phyloP scores from a whole-genome alignment of 2,888 invertebrate species.

The Scaptomyza cyrtandrae region DNA sequence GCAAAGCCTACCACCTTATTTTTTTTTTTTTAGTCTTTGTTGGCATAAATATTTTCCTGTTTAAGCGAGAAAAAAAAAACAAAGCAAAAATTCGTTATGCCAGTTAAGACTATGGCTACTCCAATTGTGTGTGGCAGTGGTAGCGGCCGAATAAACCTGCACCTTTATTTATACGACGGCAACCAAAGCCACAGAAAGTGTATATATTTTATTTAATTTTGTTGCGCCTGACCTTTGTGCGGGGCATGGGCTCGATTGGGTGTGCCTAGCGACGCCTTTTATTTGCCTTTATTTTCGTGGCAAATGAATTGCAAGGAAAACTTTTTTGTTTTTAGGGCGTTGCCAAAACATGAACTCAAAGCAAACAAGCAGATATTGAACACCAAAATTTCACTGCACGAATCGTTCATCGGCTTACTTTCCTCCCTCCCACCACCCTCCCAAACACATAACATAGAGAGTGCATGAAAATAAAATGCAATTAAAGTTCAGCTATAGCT shows the following conservation, averaged over 20 bases:
- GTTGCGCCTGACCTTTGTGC: constrained; percentile 65
- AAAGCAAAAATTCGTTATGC: constrained; percentile 42
- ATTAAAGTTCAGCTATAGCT: constrained; percentile 29
- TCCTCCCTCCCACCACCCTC: neutral
- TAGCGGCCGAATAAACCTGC: constrained; percentile 47
- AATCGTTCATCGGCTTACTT: constrained; percentile 29
- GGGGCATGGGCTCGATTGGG: constrained; percentile 59
- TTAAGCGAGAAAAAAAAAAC: constrained; percentile 1
- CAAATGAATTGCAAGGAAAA: constrained; percentile 45
- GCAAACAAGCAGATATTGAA: constrained; percentile 16
- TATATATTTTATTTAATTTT: constrained; percentile 47
- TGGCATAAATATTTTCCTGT: constrained; percentile 41
- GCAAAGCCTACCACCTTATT: constrained; percentile 15
- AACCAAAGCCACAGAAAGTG: neutral
- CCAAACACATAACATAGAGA: neutral
- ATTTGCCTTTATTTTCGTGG: constrained; percentile 67
- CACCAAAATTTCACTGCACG: constrained; percentile 66
- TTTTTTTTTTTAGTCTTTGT: neutral
- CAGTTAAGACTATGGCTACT: constrained; percentile 39
- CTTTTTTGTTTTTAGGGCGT: constrained; percentile 35
- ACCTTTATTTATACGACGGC: constrained; percentile 58
- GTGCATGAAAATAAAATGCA: constrained; percentile 19
- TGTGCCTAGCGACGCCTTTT: constrained; percentile 70
- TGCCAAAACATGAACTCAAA: constrained; percentile 20
- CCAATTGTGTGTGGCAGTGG: constrained; percentile 22